These are phyloP conservation scores for Drosophila imparisetae DNA, from an alignment of 2,888 invertebrate species.

Conservation along the genomic window DNA sequence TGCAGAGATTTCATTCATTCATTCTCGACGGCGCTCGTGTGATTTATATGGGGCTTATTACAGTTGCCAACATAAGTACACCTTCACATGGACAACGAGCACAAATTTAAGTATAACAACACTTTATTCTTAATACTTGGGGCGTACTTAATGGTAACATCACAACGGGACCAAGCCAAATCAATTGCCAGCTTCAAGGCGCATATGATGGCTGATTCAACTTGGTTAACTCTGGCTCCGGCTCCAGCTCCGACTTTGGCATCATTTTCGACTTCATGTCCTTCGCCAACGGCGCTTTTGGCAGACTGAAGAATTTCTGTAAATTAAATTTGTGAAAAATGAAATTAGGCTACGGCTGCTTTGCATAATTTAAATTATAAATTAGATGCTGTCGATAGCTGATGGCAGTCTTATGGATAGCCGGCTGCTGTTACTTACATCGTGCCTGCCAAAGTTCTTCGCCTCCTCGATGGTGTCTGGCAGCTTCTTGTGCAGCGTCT, in stretches of 20 bases:
- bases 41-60: conserved; percentile 75
- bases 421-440: conserved; percentile 70
- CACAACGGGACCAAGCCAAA: conserved; percentile 61
- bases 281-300: conserved; percentile 76
- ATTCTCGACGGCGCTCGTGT: conserved; percentile 29
- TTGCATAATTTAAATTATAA: conserved; percentile 70
- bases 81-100: conserved; percentile 9
- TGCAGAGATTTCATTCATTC: conserved; percentile 74
- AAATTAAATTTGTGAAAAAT: conserved; percentile 67
- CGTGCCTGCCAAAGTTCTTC: conserved; percentile 86
- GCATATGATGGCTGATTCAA: conserved; percentile 56
- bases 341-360: conserved; percentile 72
- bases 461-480: conserved; percentile 89
- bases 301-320: conserved; percentile 85
- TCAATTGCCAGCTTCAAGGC: conserved; percentile 57
- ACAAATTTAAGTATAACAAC: conserved; percentile 59
- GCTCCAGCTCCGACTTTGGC: conserved; percentile 35
- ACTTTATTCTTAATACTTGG: conserved; percentile 77
- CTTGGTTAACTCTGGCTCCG: conserved; percentile 55
- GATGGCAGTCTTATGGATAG: conserved; percentile 8
- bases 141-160: conserved; percentile 72
- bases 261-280: conserved; percentile 24
- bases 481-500: conserved; percentile 87
- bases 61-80: conserved; percentile 39
- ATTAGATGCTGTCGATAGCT: conserved; percentile 60